phyloP scores from a whole-genome alignment of 1,140 invertebrate species.

The Sesamia nonagrioides region DNA sequence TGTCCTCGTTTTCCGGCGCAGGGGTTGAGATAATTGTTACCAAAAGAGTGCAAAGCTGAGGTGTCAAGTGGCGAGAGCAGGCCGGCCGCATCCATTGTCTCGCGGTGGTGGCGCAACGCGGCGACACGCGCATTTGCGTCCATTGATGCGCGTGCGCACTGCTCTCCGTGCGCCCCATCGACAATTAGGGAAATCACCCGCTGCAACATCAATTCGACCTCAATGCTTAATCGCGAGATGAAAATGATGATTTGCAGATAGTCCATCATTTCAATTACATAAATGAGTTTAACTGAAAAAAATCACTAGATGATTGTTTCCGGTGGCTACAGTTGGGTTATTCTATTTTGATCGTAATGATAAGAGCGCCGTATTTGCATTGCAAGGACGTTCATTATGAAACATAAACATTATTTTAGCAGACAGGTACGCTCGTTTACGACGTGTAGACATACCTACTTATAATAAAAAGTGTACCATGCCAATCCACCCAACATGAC shows the following conservation, averaged over 20 bases:
- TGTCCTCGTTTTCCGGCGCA: slow-evolving; percentile 67
- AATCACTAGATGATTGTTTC: slow-evolving; percentile 82
- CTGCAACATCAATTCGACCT: slow-evolving; percentile 72
- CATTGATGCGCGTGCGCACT: slow-evolving; percentile 75
- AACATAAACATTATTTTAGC: slow-evolving; percentile 26
- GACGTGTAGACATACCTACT: not conserved
- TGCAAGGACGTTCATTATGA: slow-evolving; percentile 68
- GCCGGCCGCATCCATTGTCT: slow-evolving; percentile 70
- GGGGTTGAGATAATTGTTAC: slow-evolving; percentile 67
- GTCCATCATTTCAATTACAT: slow-evolving; percentile 72
- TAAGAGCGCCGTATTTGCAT: slow-evolving; percentile 67
- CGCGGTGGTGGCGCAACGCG: slow-evolving; percentile 74
- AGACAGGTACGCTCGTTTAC: not conserved
- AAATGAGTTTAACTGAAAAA: slow-evolving; percentile 74
- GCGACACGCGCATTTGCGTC: slow-evolving; percentile 82
- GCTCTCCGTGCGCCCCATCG: slow-evolving; percentile 53
- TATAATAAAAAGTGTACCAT: not conserved
- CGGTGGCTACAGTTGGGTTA: slow-evolving; percentile 74
- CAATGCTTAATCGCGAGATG: slow-evolving; percentile 80
- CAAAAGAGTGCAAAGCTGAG: slow-evolving; percentile 70
- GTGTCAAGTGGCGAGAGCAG: slow-evolving; percentile 67
- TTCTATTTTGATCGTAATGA: slow-evolving; percentile 66
- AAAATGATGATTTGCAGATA: slow-evolving; percentile 77
- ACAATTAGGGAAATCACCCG: slow-evolving; percentile 74
- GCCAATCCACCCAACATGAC: not conserved